Evolutionary conservation across 2,113 vertebrate genomes (phyloP).

Genomic region (Gracilinanus agilis): DNA sequence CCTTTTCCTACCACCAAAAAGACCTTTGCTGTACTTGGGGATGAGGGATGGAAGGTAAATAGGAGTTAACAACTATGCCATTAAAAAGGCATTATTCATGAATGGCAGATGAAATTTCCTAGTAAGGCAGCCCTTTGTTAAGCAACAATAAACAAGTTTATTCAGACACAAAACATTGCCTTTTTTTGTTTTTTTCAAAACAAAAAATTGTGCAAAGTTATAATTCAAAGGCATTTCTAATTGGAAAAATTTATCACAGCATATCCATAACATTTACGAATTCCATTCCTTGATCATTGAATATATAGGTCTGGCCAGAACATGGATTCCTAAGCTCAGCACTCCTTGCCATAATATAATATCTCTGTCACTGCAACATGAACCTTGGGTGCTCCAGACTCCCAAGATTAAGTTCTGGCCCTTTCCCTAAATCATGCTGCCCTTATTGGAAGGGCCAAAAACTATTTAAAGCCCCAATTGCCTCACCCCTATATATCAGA

Average conservation of each 20-base stretch:
- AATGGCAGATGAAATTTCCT: not conserved
- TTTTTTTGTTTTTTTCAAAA: too few species aligned
- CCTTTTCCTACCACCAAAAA: not conserved
- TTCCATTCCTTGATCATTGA: not conserved
- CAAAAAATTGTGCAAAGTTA: too few species aligned
- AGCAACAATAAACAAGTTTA: not conserved
- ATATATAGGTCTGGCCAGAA: not conserved
- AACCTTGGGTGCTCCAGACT: slow-evolving; percentile 13
- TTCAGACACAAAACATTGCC: not conserved
- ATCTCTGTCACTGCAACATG: not conserved
- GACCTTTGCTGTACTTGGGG: not conserved
- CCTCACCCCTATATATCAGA: slow-evolving; percentile 23
- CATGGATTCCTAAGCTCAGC: not conserved
- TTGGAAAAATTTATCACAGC: not conserved
- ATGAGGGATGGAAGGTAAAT: not conserved
- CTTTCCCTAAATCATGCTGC: slow-evolving; percentile 66
- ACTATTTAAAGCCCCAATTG: slow-evolving; percentile 70
- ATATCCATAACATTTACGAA: not conserved
- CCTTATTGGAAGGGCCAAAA: slow-evolving; percentile 61
- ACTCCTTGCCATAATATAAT: slow-evolving; percentile 11
- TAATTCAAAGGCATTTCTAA: not conserved
- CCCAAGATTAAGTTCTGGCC: slow-evolving; percentile 8
- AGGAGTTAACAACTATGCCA: not conserved
- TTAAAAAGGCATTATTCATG: not conserved
- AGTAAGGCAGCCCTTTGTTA: not conserved